phyloP scores from a whole-genome alignment of 2,797 vertebrate genomes.

The Pygocentrus nattereri region DNA sequence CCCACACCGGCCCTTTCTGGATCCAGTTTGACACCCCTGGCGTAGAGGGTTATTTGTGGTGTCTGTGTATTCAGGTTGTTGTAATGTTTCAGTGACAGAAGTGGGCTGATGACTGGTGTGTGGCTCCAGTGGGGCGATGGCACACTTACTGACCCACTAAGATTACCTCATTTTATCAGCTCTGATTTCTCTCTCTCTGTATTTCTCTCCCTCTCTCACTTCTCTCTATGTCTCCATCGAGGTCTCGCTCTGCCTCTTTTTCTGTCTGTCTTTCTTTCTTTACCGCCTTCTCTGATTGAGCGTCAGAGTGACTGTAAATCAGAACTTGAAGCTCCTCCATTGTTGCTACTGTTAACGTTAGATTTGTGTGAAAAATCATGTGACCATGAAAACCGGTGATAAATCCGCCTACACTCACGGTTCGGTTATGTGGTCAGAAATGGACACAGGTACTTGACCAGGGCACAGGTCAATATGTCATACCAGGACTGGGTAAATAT shows the following conservation, averaged over 20 bases:
- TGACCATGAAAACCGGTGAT: no score
- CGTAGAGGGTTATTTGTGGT: neutral
- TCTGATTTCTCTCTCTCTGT: neutral
- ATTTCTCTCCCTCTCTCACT: neutral
- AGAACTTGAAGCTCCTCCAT: no score
- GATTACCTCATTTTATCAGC: conserved; percentile 44
- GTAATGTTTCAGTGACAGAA: conserved; percentile 32
- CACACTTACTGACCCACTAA: conserved; percentile 60
- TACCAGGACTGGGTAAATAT: no score
- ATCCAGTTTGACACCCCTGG: no score
- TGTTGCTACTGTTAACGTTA: neutral
- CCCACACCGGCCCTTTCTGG: no score
- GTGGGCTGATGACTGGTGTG: conserved; percentile 42
- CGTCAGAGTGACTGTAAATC: no score
- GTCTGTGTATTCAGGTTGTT: neutral
- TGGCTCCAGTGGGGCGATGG: conserved; percentile 47
- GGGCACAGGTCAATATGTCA: no score
- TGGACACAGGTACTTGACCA: no score
- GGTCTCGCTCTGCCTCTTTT: neutral
- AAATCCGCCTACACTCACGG: no score
- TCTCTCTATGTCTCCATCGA: no score
- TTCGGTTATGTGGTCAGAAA: no score
- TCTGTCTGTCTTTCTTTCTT: neutral
- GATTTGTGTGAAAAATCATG: no score
- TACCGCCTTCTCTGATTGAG: neutral